phyloP scores from a whole-genome alignment of 2,113 vertebrate species.

The Microcebus jonahi region DNA sequence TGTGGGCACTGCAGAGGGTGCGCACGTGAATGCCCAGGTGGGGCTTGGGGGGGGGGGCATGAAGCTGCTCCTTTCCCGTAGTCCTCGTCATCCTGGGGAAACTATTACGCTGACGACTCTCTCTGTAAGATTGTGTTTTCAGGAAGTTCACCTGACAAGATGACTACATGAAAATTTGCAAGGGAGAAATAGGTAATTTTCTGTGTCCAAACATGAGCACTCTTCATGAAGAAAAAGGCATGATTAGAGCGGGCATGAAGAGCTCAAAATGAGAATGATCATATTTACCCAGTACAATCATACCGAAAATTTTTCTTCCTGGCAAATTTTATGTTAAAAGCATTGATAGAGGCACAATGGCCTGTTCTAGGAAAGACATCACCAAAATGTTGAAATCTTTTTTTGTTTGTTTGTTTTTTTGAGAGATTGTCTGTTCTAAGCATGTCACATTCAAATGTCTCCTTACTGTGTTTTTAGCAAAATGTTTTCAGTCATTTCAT shows the following conservation, averaged over 20 bases:
- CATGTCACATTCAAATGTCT: neutral
- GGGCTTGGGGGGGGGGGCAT: no score
- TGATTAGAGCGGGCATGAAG: neutral
- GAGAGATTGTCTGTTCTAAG: neutral
- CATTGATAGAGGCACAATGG: neutral
- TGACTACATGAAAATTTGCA: neutral
- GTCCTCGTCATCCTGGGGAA: neutral
- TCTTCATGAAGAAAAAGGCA: neutral
- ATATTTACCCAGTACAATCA: neutral
- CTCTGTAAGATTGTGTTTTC: neutral
- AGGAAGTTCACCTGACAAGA: neutral
- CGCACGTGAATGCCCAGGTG: rapidly evolving
- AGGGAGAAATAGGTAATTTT: slow-evolving; percentile 1
- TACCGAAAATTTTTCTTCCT: slow-evolving; percentile 22
- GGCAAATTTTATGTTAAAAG: slow-evolving; percentile 31
- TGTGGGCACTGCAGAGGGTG: rapidly evolving
- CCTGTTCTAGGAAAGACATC: neutral
- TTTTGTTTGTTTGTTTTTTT: neutral
- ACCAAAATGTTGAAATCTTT: neutral
- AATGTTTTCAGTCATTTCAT: neutral
- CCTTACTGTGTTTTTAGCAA: neutral
- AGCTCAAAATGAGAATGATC: neutral
- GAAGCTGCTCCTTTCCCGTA: neutral
- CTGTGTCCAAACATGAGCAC: neutral
- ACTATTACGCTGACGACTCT: neutral